Base-by-base conservation (phyloP, 2,888 invertebrate species). In the Celastrina argiolus region DNA sequence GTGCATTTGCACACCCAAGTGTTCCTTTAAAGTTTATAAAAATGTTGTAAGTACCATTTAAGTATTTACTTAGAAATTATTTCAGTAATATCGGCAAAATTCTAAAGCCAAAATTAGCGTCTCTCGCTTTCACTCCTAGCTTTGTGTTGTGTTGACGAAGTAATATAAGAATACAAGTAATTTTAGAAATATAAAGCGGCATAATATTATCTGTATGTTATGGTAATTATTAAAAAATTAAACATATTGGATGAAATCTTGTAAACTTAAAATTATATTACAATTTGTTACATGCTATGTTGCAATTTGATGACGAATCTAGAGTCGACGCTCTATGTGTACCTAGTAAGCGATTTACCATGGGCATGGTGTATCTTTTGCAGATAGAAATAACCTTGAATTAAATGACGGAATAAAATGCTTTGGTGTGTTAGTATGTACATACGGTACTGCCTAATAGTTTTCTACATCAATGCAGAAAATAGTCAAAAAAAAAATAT, bases 1-100 rank as follows among this genome's bases (percentile, higher is more conserved):
- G 71, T 70, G 86, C 81, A 88, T 89, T 93, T 92, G 94, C 94
- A 94, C 94, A 94, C 94, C 93, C 92, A 88, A 91, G 94, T 94
- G 94, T 94, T 94, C 94, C 92, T 87, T 92, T 88, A 87, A 85
- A 90, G 81, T 84, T 69, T 81, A 92, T 85, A 81, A 89, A 85
- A 81, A 95, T 95, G 95, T 86, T 92, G 95, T 95, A 91, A 94
- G 95, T 94, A 88, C 42, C 36, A 14, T 16, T 26, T 18, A 14
- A 16, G 14, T 42, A 31, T 45, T n/a, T 59, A 18, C 31, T 14
- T 58, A 58, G 41, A 10, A 2, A 36, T 14, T 14, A 56, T 41
- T 65, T 18, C 26, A 31, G 8, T 31, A n/a, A 59, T 42, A 18
- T 42, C 42, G 59, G 65, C 31, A 59, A 66, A 41, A 39, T n/a